phyloP scores from a whole-genome alignment of 2,888 invertebrate species.

The Himalopsyche anomala region DNA sequence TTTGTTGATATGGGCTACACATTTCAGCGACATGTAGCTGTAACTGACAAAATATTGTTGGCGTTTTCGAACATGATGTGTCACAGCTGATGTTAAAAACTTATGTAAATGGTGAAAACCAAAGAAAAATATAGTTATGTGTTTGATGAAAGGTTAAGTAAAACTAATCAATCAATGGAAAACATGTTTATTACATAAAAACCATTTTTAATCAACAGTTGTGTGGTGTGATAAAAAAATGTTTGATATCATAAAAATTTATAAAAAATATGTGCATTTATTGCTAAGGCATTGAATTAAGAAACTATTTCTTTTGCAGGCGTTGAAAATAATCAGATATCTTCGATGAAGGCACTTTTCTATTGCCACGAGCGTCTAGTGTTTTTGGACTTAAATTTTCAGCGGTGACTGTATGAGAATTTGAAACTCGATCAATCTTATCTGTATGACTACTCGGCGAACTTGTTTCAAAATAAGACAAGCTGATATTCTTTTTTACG shows the following conservation, averaged over 20 bases:
- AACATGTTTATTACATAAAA: slow-evolving; percentile 36
- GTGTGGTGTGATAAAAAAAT: background rate
- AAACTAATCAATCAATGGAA: background rate
- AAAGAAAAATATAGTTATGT: too few species aligned
- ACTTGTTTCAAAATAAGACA: slow-evolving; percentile 41
- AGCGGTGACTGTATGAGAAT: background rate
- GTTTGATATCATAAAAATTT: background rate
- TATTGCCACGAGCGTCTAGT: background rate
- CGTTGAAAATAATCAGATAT: slow-evolving; percentile 64
- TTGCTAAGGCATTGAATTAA: background rate
- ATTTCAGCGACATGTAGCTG: too few species aligned
- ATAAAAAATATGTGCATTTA: slow-evolving; percentile 7
- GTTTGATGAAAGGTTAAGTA: too few species aligned
- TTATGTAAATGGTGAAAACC: too few species aligned
- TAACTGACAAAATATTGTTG: too few species aligned
- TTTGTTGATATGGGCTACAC: too few species aligned
- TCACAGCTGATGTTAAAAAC: too few species aligned
- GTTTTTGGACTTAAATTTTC: background rate
- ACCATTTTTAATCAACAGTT: background rate
- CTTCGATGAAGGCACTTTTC: slow-evolving; percentile 55
- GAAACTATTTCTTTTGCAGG: slow-evolving; percentile 51
- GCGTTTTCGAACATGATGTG: too few species aligned
- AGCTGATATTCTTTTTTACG: background rate
- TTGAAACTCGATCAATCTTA: background rate
- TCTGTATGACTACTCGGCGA: background rate